Base-by-base conservation (phyloP, 2,113 vertebrate species). In the Octodon degus region DNA sequence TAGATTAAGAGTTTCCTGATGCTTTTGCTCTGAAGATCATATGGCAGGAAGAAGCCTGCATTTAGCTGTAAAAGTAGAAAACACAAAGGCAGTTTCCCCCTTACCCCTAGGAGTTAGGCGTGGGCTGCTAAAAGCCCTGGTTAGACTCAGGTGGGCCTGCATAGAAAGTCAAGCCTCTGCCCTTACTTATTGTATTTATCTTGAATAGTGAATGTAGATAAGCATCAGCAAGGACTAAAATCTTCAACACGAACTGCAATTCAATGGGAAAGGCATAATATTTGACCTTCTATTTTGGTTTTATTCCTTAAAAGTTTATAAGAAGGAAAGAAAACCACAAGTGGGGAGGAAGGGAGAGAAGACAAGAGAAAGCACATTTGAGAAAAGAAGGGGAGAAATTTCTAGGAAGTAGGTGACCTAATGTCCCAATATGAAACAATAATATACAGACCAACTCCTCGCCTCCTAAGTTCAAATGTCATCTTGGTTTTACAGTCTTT, bases 1-100 rank as follows among this genome's bases (percentile, higher is more conserved):
- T 67, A 95, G 87, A 96, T 96, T 95, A 96, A 92, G 86, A 97
- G 95, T 96, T 96, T 97, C 94, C 95, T 95, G 92, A 95, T 95
- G 55, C 20, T 80, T 93, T 96, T 88, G 27, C 74, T 95, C 86
- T 89, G 43, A 97, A 55, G 58, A 90, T 94, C 63, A 67, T 89
- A 81, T 74, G 81, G 72, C 81, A 93, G 76, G 74, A 98, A 96
- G 67, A 55, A 96, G 53, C 25, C 6, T 25, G 50, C n/a, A 47
- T 84, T 74, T 89, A 19, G 70, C 76, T 89, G 65, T 47, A 86
- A 53, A 84, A 83, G 43, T 22, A 93, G 40, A 96, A 92, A 92
- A 50, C 87, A 95, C 50, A 93, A 87, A 86, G 96, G 91, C 65
- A 86, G 9, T 88, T 92, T 85, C 27, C 32, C 32, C 81, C 30